phyloP scores from a whole-genome alignment of 2,797 vertebrate species.

The Antennarius maculatus region DNA sequence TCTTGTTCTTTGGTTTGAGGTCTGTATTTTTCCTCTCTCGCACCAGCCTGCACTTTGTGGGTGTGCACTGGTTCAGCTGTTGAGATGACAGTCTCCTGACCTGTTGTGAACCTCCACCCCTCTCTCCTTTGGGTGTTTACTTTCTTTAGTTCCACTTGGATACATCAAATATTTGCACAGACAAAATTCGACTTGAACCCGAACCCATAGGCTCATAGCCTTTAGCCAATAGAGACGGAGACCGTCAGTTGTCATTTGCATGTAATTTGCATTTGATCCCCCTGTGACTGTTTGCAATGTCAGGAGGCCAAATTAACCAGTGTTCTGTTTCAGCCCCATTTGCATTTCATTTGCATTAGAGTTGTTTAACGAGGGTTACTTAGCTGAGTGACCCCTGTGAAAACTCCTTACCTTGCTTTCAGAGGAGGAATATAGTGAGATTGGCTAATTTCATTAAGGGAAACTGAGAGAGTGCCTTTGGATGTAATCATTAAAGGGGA shows the following conservation, averaged over 20 bases:
- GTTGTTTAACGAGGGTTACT: conserved; percentile 80
- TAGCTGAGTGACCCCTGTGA: conserved; percentile 74
- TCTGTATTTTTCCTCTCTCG: conserved; percentile 60
- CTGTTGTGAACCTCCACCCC: conserved; percentile 59
- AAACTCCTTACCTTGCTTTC: conserved; percentile 59
- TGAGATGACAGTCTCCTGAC: conserved; percentile 60
- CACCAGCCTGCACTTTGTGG: conserved; percentile 34
- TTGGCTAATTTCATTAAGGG: conserved; percentile 76
- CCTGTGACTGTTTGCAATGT: conserved; percentile 81
- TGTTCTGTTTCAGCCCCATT: conserved; percentile 80
- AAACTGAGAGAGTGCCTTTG: conserved; percentile 67
- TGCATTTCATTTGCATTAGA: conserved; percentile 84
- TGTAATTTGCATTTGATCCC: conserved; percentile 80
- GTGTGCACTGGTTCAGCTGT: conserved; percentile 58
- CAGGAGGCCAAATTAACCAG: conserved; percentile 85
- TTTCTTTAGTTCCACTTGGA: conserved; percentile 67
- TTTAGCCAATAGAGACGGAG: conserved; percentile 66
- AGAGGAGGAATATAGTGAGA: conserved; percentile 52
- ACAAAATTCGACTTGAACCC: conserved; percentile 55
- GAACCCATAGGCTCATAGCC: conserved; percentile 49
- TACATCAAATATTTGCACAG: conserved; percentile 73
- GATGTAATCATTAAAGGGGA: conserved; percentile 77
- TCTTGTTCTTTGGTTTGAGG: conserved; percentile 65
- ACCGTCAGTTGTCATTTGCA: conserved; percentile 78
- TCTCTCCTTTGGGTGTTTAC: conserved; percentile 56